Evolutionary conservation across 2,888 invertebrate species (phyloP), one percentile per base, ranked within the genome.

Genomic region (Dugesia japonica): DNA sequence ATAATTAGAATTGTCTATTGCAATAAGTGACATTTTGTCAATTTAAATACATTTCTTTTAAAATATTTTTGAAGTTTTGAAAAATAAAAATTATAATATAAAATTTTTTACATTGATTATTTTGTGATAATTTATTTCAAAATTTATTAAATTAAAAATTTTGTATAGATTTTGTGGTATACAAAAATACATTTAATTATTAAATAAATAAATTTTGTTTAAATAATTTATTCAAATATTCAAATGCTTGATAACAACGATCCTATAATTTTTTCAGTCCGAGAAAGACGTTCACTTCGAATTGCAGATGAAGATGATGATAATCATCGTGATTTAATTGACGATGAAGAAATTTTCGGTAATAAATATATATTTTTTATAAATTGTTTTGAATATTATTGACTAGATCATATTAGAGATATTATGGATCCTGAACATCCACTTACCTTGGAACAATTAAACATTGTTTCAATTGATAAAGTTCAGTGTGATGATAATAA

Each of bases 341-440:
- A 42, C 77, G 17, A 23, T 42, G 74, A 31, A 26, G 71, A 77
- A 20, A 27, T 76, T 20, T 77, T 71, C 27, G 77, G 56, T 42
- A 31, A 23, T 26, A 75, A 13, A 9, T 28, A 13, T n/a, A 71
- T 42, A 4, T 13, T 1, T 4, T 23, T 38, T 26, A 20, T 27
- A 23, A 74, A 0, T 20, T 72, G 17, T 76, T 15, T 76, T 38
- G 15, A 23, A 71, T 15, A 26, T 15, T 75, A n/a, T n/a, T n/a
- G n/a, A n/a, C n/a, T n/a, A 82, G 92, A 97, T 87, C 85, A 94
- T 71, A 91, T 98, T 79, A 88, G 94, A 42, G 89, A 89, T 81
- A 97, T 98, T 20, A 93, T 91, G 82, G 98, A 98, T 83, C 98
- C 98, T 0, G 98, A 98, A 83, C 97, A 98, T 86, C 98, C 98